Percentiles rank a stretch among this genome's conserved stretches.
Evolutionary conservation across 2,888 invertebrate genomes (phyloP).

Genomic region (Sinelater perroti): DNA sequence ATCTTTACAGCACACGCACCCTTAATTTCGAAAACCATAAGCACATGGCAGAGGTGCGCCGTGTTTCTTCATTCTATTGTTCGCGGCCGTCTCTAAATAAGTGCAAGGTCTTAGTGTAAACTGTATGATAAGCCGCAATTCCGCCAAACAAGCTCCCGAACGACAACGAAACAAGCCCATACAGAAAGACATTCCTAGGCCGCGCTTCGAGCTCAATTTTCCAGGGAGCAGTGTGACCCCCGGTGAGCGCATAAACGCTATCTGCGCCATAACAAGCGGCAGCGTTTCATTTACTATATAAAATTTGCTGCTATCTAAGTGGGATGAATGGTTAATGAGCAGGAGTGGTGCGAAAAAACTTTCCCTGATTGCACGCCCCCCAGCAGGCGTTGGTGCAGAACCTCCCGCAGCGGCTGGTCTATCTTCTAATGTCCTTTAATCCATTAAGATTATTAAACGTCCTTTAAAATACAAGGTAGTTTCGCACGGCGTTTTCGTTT

Average conservation of each 20-base stretch:
- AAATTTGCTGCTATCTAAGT: slow-evolving; percentile 12
- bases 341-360: slow-evolving; percentile 4
- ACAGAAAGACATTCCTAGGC: slow-evolving; percentile 15
- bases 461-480: slow-evolving; percentile 10
- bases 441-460: slow-evolving; percentile 20
- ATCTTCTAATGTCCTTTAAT: slow-evolving; percentile 13
- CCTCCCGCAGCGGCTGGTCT: neutral
- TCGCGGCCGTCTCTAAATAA: slow-evolving; percentile 16
- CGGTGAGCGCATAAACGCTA: slow-evolving; percentile 17
- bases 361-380: neutral
- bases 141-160: slow-evolving; percentile 20
- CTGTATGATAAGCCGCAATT: slow-evolving; percentile 27
- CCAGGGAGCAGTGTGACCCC: slow-evolving; percentile 14
- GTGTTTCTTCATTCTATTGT: slow-evolving; percentile 16
- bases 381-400: slow-evolving; percentile 2
- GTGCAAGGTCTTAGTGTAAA: slow-evolving; percentile 25
- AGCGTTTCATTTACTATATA: slow-evolving; percentile 21
- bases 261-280: slow-evolving; percentile 13
- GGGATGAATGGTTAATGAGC: slow-evolving; percentile 17
- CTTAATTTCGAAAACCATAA: slow-evolving; percentile 11
- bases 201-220: slow-evolving; percentile 17
- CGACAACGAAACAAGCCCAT: slow-evolving; percentile 23
- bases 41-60: slow-evolving; percentile 1
- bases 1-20: slow-evolving; percentile 11
- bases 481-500: slow-evolving; percentile 5